Base-by-base conservation (phyloP, 2,797 vertebrate species). In the Eospalax fontanierii region DNA sequence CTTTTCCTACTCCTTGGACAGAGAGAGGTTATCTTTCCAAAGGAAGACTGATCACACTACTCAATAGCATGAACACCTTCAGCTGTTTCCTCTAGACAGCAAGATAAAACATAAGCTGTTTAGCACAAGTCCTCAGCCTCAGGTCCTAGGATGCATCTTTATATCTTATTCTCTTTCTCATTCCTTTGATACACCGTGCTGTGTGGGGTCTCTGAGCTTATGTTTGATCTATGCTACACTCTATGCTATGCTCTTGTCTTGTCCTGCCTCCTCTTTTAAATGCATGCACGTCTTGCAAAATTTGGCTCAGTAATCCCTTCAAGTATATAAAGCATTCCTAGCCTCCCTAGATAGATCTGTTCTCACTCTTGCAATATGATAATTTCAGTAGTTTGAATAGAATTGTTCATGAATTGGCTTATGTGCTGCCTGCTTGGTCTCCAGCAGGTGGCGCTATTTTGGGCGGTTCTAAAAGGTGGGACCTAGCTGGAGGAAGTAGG, bases 1-100 rank as follows among this genome's bases (percentile, higher is more conserved):
- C 40, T 26, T 26, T 87, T 21, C 24, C 38, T 59, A 33, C 10
- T 35, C 19, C 11, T 38, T 46, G 50, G 43, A 35, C 38, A 66
- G 57, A 74, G 71, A 66, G 57, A 74, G 71, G 59, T 89, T 65
- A 81, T 71, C 91, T 86, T 87, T 81, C 73, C 40, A 81, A 79
- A 95, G 26, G 26, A 81, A 96, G 80, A 28, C 21, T 43, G 10
- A 63, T 43, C 46, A 12, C 11, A 35, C 38, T 35, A 19, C 57
- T n/a, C 33, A 74, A 8, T 5, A 61, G 43, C 24, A n/a, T 21
- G 35, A 43, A 91, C 70, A 74, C 57, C 75, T 78, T 73, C 9
- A 2, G 22, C 19, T 35, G 33, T 15, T 89, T 87, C 28, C 0
- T 0, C 75, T 24, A 50, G 65, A 35, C 14, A 16, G 0, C 6